phyloP scores from a whole-genome alignment of 2,113 vertebrate species.

The Pelobates fuscus region DNA sequence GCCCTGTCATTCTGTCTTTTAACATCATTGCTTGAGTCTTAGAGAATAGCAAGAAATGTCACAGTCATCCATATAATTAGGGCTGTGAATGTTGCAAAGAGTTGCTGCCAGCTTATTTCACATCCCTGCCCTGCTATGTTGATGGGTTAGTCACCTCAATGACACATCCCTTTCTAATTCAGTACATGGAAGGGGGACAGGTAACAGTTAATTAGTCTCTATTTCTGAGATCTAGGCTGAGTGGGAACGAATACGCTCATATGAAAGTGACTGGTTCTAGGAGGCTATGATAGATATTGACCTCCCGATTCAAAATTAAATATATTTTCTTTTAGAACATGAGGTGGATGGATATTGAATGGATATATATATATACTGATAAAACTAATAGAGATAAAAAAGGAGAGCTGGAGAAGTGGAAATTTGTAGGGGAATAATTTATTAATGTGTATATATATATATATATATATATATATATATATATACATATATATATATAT shows the following conservation, averaged over 20 bases:
- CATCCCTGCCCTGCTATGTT: neutral
- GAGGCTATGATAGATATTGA: neutral
- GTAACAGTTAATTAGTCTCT: slow-evolving; percentile 6
- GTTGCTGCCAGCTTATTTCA: slow-evolving; percentile 9
- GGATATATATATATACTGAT: too few relatives aligned
- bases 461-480: too few relatives aligned
- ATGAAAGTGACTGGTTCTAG: neutral
- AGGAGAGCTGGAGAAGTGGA: too few relatives aligned
- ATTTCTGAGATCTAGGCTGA: neutral
- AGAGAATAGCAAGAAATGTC: slow-evolving; percentile 17
- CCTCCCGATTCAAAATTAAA: neutral
- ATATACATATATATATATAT: too few relatives aligned
- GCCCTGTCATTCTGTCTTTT: slow-evolving; percentile 17
- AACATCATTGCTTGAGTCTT: slow-evolving; percentile 6
- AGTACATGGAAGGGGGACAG: neutral
- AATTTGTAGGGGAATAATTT: too few relatives aligned
- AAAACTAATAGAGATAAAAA: too few relatives aligned
- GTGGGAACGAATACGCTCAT: neutral
- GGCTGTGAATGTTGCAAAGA: neutral
- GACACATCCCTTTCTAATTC: slow-evolving; percentile 28
- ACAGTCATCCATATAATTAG: slow-evolving; percentile 35
- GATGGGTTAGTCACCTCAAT: slow-evolving; percentile 32
- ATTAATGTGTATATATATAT: too few relatives aligned
- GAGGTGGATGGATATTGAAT: too few relatives aligned
- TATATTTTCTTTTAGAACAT: neutral